Evolutionary conservation across 2,113 vertebrate species (phyloP), one percentile per base, ranked within the genome.

Genomic region (Terrapene triunguis): DNA sequence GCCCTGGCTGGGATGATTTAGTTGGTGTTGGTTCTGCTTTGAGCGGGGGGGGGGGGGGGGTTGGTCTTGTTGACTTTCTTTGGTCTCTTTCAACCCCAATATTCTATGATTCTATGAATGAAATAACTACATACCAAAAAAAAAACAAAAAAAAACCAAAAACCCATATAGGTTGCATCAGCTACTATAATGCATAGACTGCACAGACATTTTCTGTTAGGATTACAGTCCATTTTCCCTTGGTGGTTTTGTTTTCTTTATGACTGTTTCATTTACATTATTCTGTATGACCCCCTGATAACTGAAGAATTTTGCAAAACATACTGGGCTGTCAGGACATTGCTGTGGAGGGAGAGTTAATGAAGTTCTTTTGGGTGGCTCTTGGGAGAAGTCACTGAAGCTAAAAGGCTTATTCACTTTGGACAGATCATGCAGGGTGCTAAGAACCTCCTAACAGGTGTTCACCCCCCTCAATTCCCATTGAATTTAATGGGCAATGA

Each of bases 401-500:
- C 22, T 72, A 13, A 53, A 42, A 89, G 35, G 8, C 21, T 72
- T 38, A 69, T 69, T 72, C n/a, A 5, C 65, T 72, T 72, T 72
- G 65, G 17, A 44, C 7, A 62, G 38, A 85, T 82, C 9, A 54
- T 76, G 32, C 17, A 48, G 80, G 47, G 38, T 10, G 5, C 3
- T 53, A 47, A 76, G 21, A 76, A 14, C 85, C 22, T 27, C 32
- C 80, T 12, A 47, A 48, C 80, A 6, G 35, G 21, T 87, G 24
- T 80, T 82, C 62, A 69, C 10, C 25, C 2, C 25, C 24, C 84
- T 90, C 32, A 85, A 16, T 42, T 93, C 59, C 82, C 78, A 14
- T 38, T 85, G 42, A 88, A 69, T 17, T 19, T 4, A 0, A 22
- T 5, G 81, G 19, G 0, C 0, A 24, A 69, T 80, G 55, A 93